A percentile compares a stretch with the other conserved stretches of the same genome.
phyloP scores from a whole-genome alignment of 2,113 vertebrate species.

The Pterocles orientalis region DNA sequence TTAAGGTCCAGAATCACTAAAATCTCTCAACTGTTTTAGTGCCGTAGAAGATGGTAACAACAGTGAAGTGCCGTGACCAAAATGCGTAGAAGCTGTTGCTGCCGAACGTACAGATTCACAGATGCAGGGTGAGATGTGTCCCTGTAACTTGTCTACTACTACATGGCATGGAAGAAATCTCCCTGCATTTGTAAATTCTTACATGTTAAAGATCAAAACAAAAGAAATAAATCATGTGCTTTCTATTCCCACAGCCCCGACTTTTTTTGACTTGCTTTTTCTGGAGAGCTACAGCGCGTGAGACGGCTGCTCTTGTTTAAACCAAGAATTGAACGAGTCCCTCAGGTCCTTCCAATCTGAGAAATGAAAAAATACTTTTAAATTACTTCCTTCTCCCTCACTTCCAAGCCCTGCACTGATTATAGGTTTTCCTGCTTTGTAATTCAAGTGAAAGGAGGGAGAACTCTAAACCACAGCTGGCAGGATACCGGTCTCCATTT shows the following conservation, averaged over 20 bases:
- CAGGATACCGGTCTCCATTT: neutral
- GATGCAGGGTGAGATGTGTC: neutral
- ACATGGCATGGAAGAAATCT: neutral
- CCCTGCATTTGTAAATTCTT: neutral
- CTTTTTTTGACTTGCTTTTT: neutral
- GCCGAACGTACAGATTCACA: neutral
- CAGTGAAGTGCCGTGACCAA: neutral
- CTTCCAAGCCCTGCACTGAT: neutral
- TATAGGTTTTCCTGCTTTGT: neutral
- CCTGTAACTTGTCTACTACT: neutral
- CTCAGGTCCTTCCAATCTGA: neutral
- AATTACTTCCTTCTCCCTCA: neutral
- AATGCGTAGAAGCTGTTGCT: neutral
- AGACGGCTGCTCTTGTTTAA: neutral
- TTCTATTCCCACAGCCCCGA: neutral
- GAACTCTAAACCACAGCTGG: slow-evolving; percentile 15
- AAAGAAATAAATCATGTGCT: fast-evolving
- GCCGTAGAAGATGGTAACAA: neutral
- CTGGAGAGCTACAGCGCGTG: neutral
- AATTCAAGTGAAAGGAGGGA: slow-evolving; percentile 2
- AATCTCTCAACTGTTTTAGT: neutral
- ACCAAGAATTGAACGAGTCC: neutral
- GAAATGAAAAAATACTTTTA: neutral
- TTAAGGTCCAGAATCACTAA: neutral
- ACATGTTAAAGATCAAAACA: neutral